A percentile compares a stretch with the other conserved stretches of the same genome.
Evolutionary conservation across 2,113 vertebrate species (phyloP).

Genomic region (Megaceryle maxima): DNA sequence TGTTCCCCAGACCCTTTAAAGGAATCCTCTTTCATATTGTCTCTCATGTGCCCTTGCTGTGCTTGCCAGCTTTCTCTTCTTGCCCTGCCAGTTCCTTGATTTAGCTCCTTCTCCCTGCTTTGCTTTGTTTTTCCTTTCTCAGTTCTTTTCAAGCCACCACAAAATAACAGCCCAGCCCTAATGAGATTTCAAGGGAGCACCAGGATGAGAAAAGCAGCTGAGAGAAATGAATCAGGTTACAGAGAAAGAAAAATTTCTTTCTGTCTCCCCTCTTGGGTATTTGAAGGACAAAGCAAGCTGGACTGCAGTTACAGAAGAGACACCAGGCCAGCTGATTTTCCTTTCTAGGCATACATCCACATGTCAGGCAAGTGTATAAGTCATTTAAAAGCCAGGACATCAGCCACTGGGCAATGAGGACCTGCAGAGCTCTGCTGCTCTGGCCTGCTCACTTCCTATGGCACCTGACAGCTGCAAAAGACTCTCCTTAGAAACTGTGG

Average conservation of each 20-base stretch:
- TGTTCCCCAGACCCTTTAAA: background rate
- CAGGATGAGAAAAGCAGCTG: background rate
- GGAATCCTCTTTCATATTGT: background rate
- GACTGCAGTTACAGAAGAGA: background rate
- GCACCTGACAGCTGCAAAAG: background rate
- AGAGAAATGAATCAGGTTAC: background rate
- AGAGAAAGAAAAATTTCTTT: background rate
- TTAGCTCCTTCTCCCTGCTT: background rate
- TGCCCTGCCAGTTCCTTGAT: background rate
- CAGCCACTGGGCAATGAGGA: background rate
- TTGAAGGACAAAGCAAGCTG: background rate
- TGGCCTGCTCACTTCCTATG: background rate
- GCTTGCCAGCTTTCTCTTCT: background rate
- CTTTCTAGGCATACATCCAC: background rate
- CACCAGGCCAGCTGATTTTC: background rate
- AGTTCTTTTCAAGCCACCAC: background rate
- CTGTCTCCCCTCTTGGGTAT: background rate
- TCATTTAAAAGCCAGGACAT: background rate
- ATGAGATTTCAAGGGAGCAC: background rate
- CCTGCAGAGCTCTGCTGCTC: background rate
- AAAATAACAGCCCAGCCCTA: conserved; percentile 15
- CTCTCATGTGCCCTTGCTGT: background rate
- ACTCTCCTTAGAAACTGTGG: background rate
- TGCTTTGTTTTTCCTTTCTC: background rate
- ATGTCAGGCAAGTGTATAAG: background rate